These are phyloP conservation scores for Chrysemys picta DNA, from an alignment of 2,113 vertebrate genomes.

Conservation along the genomic window DNA sequence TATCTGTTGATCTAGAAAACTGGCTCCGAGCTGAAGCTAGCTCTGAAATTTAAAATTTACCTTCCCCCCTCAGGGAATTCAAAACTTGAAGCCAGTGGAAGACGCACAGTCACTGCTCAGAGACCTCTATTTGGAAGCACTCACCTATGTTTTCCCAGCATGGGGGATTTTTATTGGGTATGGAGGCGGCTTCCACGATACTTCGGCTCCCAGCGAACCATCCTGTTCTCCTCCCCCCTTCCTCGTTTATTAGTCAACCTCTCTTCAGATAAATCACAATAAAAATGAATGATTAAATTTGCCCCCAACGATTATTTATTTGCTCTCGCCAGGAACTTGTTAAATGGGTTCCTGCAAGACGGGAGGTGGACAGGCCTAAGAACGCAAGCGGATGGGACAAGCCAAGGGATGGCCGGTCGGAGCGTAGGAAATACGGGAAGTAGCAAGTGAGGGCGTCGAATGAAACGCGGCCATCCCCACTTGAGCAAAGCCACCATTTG, in stretches of 20 bases:
- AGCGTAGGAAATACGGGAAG: slow-evolving; percentile 6
- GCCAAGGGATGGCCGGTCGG: background rate
- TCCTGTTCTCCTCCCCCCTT: background rate
- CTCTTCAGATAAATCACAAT: slow-evolving; percentile 33
- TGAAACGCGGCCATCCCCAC: background rate
- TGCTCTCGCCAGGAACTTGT: slow-evolving; percentile 25
- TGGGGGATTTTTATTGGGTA: background rate
- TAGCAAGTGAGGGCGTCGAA: fast-evolving
- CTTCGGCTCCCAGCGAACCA: background rate
- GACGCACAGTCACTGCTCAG: background rate
- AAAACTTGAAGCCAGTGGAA: background rate
- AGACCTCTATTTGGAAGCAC: background rate
- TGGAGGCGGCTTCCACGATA: background rate
- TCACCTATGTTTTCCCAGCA: background rate
- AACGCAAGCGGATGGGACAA: background rate
- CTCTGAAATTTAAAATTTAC: slow-evolving; percentile 14
- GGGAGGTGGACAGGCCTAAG: background rate
- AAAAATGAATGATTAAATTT: slow-evolving; percentile 20
- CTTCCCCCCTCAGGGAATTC: background rate
- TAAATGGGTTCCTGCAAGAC: background rate
- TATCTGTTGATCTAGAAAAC: slow-evolving; percentile 48
- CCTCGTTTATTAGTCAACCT: slow-evolving; percentile 21
- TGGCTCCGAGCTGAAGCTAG: background rate
- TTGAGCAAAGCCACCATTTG: background rate
- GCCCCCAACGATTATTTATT: slow-evolving; percentile 33